Evolutionary conservation across 1,140 invertebrate genomes (phyloP).

Genomic region (Rhagoletis pomonella): DNA sequence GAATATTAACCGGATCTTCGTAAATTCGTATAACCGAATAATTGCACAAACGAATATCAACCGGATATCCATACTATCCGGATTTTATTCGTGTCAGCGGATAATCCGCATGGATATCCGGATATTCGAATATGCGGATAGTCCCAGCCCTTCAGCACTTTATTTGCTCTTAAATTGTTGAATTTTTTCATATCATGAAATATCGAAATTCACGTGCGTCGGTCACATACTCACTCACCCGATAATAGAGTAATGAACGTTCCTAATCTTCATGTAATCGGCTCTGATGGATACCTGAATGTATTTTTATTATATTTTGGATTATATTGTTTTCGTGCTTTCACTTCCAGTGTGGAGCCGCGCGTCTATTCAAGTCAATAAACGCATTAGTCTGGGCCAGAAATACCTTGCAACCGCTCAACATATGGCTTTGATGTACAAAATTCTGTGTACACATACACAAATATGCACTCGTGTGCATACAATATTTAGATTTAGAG

Average conservation of each 20-base stretch:
- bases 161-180: too few species aligned
- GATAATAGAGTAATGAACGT: slow-evolving; percentile 28
- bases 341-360: not conserved
- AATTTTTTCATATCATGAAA: not conserved
- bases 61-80: too few species aligned
- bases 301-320: not conserved
- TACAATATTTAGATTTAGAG: not conserved
- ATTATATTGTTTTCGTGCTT: not conserved
- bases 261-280: slow-evolving; percentile 35
- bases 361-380: slow-evolving; percentile 24
- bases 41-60: too few species aligned
- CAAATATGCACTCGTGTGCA: not conserved
- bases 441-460: not conserved
- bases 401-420: not conserved
- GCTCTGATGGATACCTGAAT: slow-evolving; percentile 30
- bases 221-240: not conserved
- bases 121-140: too few species aligned
- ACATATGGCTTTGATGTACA: slow-evolving; percentile 12
- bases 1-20: too few species aligned
- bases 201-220: not conserved
- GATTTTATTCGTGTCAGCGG: too few species aligned
- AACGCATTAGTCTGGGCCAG: slow-evolving; percentile 17
- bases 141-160: too few species aligned
- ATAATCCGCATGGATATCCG: too few species aligned
- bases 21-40: too few species aligned